These are phyloP conservation scores for Sycophaga agraensis DNA, from an alignment of 1,140 invertebrate species.

Conservation along the genomic window DNA sequence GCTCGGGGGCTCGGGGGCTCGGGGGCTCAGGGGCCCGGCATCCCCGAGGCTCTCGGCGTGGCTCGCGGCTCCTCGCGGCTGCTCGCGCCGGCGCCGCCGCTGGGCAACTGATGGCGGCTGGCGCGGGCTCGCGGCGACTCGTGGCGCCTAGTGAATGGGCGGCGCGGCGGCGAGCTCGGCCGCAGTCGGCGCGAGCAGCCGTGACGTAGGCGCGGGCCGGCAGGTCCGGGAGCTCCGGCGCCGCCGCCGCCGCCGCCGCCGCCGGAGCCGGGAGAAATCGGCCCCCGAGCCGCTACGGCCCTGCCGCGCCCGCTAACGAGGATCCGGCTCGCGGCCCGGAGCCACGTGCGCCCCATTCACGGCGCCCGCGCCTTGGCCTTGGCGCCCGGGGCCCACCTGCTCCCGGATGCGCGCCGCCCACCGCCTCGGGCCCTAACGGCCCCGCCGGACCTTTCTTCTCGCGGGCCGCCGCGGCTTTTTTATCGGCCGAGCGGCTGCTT, in stretches of 20 bases:
- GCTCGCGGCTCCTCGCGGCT: background rate
- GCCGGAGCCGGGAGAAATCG: background rate
- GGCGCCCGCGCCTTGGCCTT: background rate
- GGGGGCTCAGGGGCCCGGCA: too few species aligned
- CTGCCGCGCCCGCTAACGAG: slow-evolving; percentile 33
- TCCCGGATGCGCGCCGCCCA: background rate
- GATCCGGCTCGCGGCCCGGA: slow-evolving; percentile 42
- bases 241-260: background rate
- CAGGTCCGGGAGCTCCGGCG: background rate
- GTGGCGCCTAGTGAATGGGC: slow-evolving; percentile 11
- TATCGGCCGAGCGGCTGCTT: too few species aligned
- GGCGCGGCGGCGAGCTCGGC: background rate
- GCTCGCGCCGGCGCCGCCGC: background rate
- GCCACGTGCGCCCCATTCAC: slow-evolving; percentile 2
- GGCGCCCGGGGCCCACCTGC: background rate
- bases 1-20: too few species aligned
- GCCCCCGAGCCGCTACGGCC: background rate
- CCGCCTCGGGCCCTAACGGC: too few species aligned
- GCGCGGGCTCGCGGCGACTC: background rate
- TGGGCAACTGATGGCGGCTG: background rate
- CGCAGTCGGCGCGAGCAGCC: background rate
- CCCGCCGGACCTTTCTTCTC: too few species aligned
- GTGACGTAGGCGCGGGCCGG: background rate
- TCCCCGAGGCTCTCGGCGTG: too few species aligned
- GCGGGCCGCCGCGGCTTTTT: too few species aligned